Percentiles rank a stretch among this genome's conserved stretches.
Conservation (phyloP, 92 coral and sea anemone genomes). For the Epizoanthus rinbou region DNA sequence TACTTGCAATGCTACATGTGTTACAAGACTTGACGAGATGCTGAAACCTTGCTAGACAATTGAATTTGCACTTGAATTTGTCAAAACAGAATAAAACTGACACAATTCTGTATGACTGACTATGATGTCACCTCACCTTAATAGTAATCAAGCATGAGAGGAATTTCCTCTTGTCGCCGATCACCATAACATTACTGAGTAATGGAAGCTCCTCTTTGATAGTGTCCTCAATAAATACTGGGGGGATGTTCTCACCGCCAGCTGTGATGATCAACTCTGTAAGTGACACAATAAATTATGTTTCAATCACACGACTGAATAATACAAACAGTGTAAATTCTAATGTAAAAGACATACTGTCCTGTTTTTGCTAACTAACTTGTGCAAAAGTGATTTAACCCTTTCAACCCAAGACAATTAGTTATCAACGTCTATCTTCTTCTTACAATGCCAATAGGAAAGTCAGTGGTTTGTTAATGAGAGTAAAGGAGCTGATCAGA, state of each 20-base stretch:
- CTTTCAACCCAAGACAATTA: background rate
- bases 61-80: too few relatives aligned
- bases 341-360: background rate
- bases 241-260: conserved; percentile 92
- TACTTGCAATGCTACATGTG: background rate
- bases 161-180: conserved; percentile 92
- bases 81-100: background rate
- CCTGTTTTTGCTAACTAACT: background rate
- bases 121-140: conserved; percentile 60
- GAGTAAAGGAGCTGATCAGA: too few relatives aligned
- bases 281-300: background rate
- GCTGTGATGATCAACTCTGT: conserved; percentile 91
- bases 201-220: conserved; percentile 80
- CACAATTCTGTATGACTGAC: background rate
- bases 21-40: too few relatives aligned
- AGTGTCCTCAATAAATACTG: conserved; percentile 82
- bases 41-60: background rate
- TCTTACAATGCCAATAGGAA: too few relatives aligned
- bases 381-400: background rate
- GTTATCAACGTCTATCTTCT: too few relatives aligned
- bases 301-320: background rate
- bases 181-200: conserved; percentile 78
- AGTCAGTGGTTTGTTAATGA: too few relatives aligned
- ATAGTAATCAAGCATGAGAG: conserved; percentile 81
- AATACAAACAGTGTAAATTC: too few relatives aligned